Base-by-base conservation (phyloP, 2,797 vertebrate genomes). In the Oreochromis mossambicus region DNA sequence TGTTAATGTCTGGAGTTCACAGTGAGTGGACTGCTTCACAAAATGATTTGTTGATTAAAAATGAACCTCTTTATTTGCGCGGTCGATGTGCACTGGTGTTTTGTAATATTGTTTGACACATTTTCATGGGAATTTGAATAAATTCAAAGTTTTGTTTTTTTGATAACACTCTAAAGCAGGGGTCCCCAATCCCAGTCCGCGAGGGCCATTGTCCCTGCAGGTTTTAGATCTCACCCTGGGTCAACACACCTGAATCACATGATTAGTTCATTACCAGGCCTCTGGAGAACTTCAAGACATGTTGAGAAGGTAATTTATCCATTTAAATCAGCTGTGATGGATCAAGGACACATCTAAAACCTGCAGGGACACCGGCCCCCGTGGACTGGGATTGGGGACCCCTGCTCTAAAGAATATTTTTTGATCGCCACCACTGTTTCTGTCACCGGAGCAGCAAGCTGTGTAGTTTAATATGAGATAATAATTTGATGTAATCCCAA, bases 401-500 rank as follows among this genome's bases (percentile, higher is more conserved):
- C 29, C 55, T 58, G 55, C 26, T 4, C n/a, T n/a, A 0, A 50
- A 50, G 15, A 50, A 75, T 10, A 3, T 50, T 75, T 8, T 50
- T 0, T 43, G 29, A 66, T 63, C 3, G 15, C 24, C 61, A 38
- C 13, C 26, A 61, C 63, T 77, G n/a, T 55, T 3, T 36, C n/a
- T 41, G 6, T 76, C 17, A 50, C 46, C 51, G 52, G 8, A 36
- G 19, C n/a, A 54, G 79, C 34, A 63, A 56, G 77, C 21, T 38
- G 29, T 46, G 38, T 29, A 6, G 36, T 75, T 32, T 43, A 15
- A 73, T 17, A 70, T 13, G 17, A 80, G 56, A 76, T 54, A 51
- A 84, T 50, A 50, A 75, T 34, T 32, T 75, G 70, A 75, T 75
- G 26, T n/a, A 75, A 48, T 75, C 70, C 46, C 70, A 50, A 82